A percentile compares a stretch with the other conserved stretches of the same genome.
Conservation (phyloP, 2,113 vertebrate species). For the Alligator mississippiensis region DNA sequence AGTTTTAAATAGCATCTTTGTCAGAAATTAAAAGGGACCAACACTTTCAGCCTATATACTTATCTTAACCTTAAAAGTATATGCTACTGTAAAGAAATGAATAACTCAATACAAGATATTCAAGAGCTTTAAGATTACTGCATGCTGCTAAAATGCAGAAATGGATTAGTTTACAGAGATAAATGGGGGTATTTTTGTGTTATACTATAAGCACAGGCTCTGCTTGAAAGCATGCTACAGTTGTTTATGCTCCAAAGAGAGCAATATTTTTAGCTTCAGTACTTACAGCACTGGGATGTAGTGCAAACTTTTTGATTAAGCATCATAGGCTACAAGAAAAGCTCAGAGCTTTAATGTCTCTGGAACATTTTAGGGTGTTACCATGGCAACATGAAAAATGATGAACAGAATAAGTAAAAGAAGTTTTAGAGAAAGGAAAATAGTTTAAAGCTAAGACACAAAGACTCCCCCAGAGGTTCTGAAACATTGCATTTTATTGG, state of each 20-base stretch:
- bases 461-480: slow-evolving; percentile 39
- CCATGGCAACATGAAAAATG: slow-evolving; percentile 69
- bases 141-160: neutral
- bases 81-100: neutral
- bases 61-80: neutral
- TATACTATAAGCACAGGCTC: slow-evolving; percentile 34
- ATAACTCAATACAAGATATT: neutral
- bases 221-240: slow-evolving; percentile 53
- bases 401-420: slow-evolving; percentile 58
- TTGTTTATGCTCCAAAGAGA: slow-evolving; percentile 69
- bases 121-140: neutral
- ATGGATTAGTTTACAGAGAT: slow-evolving; percentile 1
- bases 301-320: slow-evolving; percentile 79
- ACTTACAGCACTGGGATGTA: slow-evolving; percentile 68
- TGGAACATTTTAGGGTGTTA: slow-evolving; percentile 71
- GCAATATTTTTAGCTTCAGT: slow-evolving; percentile 75
- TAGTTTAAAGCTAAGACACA: slow-evolving; percentile 44
- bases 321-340: slow-evolving; percentile 65
- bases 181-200: slow-evolving; percentile 32
- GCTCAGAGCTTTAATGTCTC: slow-evolving; percentile 65
- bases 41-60: slow-evolving; percentile 1
- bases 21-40: neutral
- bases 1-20: slow-evolving; percentile 24
- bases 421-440: slow-evolving; percentile 59
- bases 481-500: slow-evolving; percentile 8